phyloP scores from a whole-genome alignment of 1,140 invertebrate genomes.

The Zaprionus gabonicus region DNA sequence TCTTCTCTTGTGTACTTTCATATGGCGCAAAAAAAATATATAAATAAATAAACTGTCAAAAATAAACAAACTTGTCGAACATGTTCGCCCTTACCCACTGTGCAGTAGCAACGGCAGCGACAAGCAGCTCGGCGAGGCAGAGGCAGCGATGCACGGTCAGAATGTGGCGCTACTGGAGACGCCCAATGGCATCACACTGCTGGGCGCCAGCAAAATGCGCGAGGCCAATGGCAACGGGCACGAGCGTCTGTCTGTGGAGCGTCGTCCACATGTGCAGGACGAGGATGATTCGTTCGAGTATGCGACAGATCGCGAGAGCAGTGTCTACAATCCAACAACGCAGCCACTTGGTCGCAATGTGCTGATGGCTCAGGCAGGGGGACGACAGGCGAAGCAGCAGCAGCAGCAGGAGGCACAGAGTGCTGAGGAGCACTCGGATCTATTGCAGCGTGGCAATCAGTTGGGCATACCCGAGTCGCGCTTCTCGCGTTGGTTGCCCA shows the following conservation, averaged over 20 bases:
- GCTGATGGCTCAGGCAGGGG: conserved; percentile 69
- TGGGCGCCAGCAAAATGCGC: conserved; percentile 64
- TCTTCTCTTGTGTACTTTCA: conserved; percentile 70
- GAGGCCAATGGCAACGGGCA: conserved; percentile 51
- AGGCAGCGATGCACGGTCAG: conserved; percentile 60
- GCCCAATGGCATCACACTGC: conserved; percentile 76
- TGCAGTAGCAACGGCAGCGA: conserved; percentile 25
- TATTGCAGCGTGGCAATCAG: conserved; percentile 75
- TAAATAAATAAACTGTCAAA: conserved; percentile 31
- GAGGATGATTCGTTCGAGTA: conserved; percentile 81
- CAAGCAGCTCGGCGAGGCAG: conserved; percentile 63
- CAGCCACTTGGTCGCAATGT: conserved; percentile 63
- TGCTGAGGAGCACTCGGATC: conserved; percentile 55
- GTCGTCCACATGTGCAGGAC: conserved; percentile 41
- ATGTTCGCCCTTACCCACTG: conserved; percentile 16
- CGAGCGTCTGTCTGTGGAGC: conserved; percentile 69
- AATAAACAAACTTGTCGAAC: conserved; percentile 41
- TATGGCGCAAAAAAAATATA: conserved; percentile 38
- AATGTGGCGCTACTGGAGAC: conserved; percentile 77
- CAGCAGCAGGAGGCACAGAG: conserved; percentile 1
- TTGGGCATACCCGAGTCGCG: conserved; percentile 79
- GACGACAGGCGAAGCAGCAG: conserved; percentile 40
- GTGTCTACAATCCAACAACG: conserved; percentile 79
- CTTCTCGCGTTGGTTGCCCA: conserved; percentile 78
- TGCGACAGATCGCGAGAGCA: conserved; percentile 79